phyloP scores from a whole-genome alignment of 1,140 invertebrate species.

The Bombus waltoni region DNA sequence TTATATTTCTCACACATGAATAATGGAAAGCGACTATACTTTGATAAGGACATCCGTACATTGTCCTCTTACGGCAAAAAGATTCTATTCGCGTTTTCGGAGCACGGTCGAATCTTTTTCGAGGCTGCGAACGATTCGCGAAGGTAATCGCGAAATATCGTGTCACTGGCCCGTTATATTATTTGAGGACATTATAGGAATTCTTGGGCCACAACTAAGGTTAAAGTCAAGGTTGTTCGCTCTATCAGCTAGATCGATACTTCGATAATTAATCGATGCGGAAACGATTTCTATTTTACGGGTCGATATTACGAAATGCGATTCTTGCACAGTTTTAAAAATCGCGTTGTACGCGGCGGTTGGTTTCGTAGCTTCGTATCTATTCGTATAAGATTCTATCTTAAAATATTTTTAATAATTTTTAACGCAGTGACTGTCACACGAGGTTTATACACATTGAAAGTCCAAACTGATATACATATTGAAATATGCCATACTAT shows the following conservation, averaged over 20 bases:
- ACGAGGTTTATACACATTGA: no score
- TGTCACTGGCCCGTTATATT: conserved; percentile 16
- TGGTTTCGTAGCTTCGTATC: not conserved
- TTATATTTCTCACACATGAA: not conserved
- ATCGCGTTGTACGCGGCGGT: not conserved
- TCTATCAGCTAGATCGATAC: not conserved
- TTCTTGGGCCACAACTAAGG: not conserved
- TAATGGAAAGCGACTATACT: no score
- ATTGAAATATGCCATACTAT: no score
- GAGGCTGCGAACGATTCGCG: not conserved
- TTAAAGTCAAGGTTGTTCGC: conserved; percentile 12
- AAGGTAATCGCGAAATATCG: not conserved
- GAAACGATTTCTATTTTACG: not conserved
- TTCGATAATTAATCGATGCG: not conserved
- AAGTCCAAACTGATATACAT: no score
- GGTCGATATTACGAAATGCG: not conserved
- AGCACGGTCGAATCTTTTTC: not conserved
- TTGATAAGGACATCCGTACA: not conserved
- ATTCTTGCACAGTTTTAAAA: not conserved
- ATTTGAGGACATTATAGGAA: not conserved
- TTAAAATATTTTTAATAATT: not conserved
- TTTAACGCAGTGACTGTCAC: no score
- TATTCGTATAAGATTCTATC: no score
- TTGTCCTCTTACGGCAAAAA: not conserved
- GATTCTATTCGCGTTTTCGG: not conserved